Evolutionary conservation across 1,140 invertebrate species (phyloP).

Genomic region (Pseudachorutes palmiensis): DNA sequence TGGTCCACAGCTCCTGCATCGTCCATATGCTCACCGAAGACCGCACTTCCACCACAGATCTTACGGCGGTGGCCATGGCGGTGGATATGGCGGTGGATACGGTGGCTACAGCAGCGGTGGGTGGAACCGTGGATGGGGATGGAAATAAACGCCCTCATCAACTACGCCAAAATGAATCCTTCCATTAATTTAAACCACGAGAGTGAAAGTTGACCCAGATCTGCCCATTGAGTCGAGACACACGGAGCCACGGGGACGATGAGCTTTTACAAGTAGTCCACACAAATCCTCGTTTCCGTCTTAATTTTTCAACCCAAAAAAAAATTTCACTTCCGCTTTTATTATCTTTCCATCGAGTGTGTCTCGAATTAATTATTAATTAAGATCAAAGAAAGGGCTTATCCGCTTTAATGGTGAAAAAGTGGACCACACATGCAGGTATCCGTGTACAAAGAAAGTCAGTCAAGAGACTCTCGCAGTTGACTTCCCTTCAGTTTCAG

Average conservation of each 20-base stretch:
- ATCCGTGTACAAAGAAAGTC: too few relatives aligned
- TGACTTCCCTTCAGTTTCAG: too few relatives aligned
- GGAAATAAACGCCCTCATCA: neutral
- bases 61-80: neutral
- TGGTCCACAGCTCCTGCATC: constrained; percentile 1
- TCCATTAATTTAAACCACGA: too few relatives aligned
- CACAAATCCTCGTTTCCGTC: too few relatives aligned
- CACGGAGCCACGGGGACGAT: neutral
- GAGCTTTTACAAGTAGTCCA: neutral
- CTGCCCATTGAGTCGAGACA: neutral
- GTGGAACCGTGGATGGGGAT: neutral
- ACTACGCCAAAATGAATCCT: neutral
- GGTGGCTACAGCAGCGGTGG: neutral
- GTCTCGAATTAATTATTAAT: neutral
- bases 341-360: neutral
- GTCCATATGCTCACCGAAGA: neutral
- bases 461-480: too few relatives aligned
- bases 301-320: neutral
- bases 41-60: neutral
- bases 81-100: neutral
- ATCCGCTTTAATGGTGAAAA: too few relatives aligned
- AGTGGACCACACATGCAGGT: too few relatives aligned
- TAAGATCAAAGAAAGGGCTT: neutral
- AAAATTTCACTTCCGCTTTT: neutral
- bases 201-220: neutral